Evolutionary conservation across 1,140 invertebrate species (phyloP).

Genomic region (Episyrphus balteatus): DNA sequence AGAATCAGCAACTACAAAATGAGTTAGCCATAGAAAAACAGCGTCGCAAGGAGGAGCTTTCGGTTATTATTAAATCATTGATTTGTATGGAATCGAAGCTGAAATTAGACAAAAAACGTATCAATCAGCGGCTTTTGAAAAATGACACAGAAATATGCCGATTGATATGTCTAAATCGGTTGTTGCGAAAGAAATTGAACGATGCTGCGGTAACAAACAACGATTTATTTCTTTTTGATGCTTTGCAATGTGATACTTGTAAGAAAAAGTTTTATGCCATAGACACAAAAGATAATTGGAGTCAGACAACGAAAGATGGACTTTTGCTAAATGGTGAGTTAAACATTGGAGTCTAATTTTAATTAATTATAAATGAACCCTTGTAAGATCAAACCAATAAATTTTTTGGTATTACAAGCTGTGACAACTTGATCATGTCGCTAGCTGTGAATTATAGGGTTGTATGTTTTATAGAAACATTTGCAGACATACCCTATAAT

Average conservation of each 20-base stretch:
- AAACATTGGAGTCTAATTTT: not conserved
- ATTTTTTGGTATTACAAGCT: not conserved
- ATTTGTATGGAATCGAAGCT: constrained; percentile 52
- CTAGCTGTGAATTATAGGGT: too few relatives aligned
- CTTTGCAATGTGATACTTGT: constrained; percentile 33
- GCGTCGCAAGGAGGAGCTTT: constrained; percentile 49
- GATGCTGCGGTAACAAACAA: constrained; percentile 5
- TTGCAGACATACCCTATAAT: too few relatives aligned
- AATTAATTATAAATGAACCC: not conserved
- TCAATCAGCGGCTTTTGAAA: constrained; percentile 49
- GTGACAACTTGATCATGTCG: too few relatives aligned
- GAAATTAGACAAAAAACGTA: constrained; percentile 54
- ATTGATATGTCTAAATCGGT: constrained; percentile 21
- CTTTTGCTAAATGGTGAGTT: constrained; percentile 19
- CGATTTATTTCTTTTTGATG: constrained; percentile 22
- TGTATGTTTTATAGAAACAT: too few relatives aligned
- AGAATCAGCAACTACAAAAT: constrained; percentile 26
- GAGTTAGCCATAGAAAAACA: constrained; percentile 39
- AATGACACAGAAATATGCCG: constrained; percentile 51
- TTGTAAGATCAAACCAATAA: constrained; percentile 8
- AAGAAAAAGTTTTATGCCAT: constrained; percentile 32
- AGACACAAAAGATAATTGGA: constrained; percentile 18
- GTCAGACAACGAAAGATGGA: constrained; percentile 17
- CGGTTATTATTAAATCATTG: constrained; percentile 50
- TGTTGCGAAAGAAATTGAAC: constrained; percentile 20